These are phyloP conservation scores for Macrosiphum euphorbiae DNA, from an alignment of 2,888 invertebrate species.

Conservation along the genomic window DNA sequence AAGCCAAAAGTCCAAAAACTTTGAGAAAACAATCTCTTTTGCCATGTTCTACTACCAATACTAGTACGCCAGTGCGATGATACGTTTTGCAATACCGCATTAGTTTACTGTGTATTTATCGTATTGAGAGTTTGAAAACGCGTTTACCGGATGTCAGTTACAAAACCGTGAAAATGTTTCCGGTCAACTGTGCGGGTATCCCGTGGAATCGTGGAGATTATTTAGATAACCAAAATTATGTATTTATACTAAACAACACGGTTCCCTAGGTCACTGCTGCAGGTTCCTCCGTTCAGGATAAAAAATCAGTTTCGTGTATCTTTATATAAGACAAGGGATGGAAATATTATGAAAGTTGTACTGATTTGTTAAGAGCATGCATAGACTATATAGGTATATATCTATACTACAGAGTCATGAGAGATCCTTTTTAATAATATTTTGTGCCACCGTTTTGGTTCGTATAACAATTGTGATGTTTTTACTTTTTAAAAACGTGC, in stretches of 20 bases:
- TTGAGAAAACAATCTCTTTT: neutral
- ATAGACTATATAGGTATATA: too few relatives aligned
- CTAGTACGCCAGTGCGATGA: neutral
- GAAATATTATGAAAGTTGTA: too few relatives aligned
- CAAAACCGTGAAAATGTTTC: neutral
- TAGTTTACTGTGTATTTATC: neutral
- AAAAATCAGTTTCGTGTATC: neutral
- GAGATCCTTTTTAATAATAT: neutral
- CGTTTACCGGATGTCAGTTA: neutral
- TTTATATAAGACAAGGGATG: neutral
- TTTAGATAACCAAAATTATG: neutral
- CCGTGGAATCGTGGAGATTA: neutral
- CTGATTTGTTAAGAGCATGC: neutral
- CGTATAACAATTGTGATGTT: neutral
- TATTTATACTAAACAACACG: neutral
- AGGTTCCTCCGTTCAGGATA: neutral
- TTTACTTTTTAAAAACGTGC: neutral
- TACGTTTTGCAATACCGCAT: neutral
- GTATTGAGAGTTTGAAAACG: neutral
- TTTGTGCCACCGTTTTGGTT: neutral
- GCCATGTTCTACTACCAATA: neutral
- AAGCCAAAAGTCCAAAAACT: neutral
- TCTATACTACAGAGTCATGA: neutral
- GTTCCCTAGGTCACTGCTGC: neutral
- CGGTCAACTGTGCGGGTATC: neutral